Base-by-base conservation (phyloP, 2,113 vertebrate species). In the Pimephales promelas region DNA sequence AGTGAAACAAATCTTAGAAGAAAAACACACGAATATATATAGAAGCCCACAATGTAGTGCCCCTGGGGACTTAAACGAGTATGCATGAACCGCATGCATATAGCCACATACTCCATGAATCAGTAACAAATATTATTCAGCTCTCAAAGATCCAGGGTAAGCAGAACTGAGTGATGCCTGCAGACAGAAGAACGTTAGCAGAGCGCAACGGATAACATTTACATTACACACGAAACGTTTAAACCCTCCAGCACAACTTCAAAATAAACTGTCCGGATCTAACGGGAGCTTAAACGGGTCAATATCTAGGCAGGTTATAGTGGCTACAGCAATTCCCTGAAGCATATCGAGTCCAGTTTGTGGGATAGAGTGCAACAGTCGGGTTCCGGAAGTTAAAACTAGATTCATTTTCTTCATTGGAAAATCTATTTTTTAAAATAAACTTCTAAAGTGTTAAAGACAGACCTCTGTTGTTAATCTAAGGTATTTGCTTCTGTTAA, bases 251-350 rank as follows among this genome's bases (percentile, higher is more conserved):
- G 59, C 43, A 1, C 64, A 64, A 1, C 2, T 6, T 66, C 43
- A 34, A 31, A 79, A 66, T 20, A 22, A 79, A 64, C 26, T 2
- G 26, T 2, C 77, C 49, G 54, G 34, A 79, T 79, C 76, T 79
- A 79, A 79, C 2, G 0, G 14, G 40, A 14, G 40, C 20, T 16
- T 14, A 22, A 22, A 22, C 31, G 45, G 45, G 68, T 74, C n/a
- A 74, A 9, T 28, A 45, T 74, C 16, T 57, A 34, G 7, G 28
- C 73, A 10, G 45, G 8, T 31, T 34, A 3, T 8, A 22, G 52
- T 26, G 20, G 66, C 66, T n/a, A 10, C 34, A 9, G 28, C 59
- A 16, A 16, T 71, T 73, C 43, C 43, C 43, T 49, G n/a, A 45
- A 73, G 24, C 49, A 75, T 49, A 31, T 74, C 47, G 7, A 28